phyloP scores from a whole-genome alignment of 2,888 invertebrate genomes.

The Copidosoma aretas region DNA sequence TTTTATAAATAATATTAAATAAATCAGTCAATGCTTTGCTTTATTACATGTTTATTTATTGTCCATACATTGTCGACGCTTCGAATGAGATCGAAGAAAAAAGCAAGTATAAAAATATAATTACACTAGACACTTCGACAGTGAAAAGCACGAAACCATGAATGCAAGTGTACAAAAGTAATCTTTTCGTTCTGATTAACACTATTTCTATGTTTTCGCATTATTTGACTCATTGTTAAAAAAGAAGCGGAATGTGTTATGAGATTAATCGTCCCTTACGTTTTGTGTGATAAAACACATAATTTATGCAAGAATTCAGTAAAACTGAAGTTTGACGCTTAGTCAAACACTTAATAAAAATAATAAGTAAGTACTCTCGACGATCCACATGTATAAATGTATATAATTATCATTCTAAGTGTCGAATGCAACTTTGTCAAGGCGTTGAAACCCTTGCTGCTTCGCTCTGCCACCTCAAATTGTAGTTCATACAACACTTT shows the following conservation, averaged over 20 bases:
- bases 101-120: conserved; percentile 33
- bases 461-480: not conserved
- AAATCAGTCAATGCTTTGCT: no score
- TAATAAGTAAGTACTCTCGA: conserved; percentile 34
- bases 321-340: conserved; percentile 16
- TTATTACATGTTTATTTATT: no score
- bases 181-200: no score
- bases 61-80: not conserved
- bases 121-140: conserved; percentile 10
- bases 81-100: conserved; percentile 8
- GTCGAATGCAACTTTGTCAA: conserved; percentile 31
- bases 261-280: no score
- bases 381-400: conserved; percentile 17
- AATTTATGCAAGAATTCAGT: conserved; percentile 1
- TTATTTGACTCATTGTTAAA: no score
- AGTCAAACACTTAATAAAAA: conserved; percentile 7
- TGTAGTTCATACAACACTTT: conserved; percentile 7
- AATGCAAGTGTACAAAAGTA: not conserved
- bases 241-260: no score
- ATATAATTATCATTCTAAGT: conserved; percentile 6
- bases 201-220: no score
- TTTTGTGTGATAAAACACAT: conserved; percentile 25
- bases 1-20: no score
- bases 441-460: conserved; percentile 1
- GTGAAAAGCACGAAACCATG: conserved; percentile 15